phyloP scores from a whole-genome alignment of 2,797 vertebrate genomes.

The Numenius phaeopus region DNA sequence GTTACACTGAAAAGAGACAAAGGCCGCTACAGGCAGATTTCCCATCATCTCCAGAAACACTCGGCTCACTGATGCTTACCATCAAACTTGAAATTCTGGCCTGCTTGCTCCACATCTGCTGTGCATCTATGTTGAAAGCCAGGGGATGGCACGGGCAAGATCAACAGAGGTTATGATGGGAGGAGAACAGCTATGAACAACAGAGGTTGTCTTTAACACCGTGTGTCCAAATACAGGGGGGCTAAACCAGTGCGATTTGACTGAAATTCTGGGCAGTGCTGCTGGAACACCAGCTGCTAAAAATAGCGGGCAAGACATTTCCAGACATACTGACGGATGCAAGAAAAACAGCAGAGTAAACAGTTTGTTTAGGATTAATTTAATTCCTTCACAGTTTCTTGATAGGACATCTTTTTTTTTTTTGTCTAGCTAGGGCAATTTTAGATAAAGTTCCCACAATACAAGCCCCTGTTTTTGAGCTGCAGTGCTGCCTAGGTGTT shows the following conservation, averaged over 20 bases:
- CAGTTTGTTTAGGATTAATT: not conserved
- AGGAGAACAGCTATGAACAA: not conserved
- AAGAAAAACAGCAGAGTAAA: not conserved
- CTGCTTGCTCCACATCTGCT: not conserved
- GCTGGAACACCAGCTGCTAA: not conserved
- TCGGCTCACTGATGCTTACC: not conserved
- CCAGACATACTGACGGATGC: not conserved
- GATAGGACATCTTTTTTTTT: not conserved
- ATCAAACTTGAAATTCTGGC: not conserved
- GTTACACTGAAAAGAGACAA: not conserved
- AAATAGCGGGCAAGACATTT: not conserved
- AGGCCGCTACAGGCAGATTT: not conserved
- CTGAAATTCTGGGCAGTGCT: not conserved
- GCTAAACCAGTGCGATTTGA: not conserved
- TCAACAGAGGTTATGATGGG: not conserved
- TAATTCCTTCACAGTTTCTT: not conserved
- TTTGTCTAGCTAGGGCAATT: not conserved
- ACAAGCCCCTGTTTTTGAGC: not conserved
- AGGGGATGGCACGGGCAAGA: not conserved
- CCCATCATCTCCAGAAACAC: not conserved
- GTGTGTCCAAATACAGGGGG: not conserved
- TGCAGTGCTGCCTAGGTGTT: not conserved
- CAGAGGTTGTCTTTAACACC: not conserved
- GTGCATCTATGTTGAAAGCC: not conserved
- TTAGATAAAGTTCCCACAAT: not conserved